phyloP scores from a whole-genome alignment of 2,888 invertebrate species.

The Allacma fusca region DNA sequence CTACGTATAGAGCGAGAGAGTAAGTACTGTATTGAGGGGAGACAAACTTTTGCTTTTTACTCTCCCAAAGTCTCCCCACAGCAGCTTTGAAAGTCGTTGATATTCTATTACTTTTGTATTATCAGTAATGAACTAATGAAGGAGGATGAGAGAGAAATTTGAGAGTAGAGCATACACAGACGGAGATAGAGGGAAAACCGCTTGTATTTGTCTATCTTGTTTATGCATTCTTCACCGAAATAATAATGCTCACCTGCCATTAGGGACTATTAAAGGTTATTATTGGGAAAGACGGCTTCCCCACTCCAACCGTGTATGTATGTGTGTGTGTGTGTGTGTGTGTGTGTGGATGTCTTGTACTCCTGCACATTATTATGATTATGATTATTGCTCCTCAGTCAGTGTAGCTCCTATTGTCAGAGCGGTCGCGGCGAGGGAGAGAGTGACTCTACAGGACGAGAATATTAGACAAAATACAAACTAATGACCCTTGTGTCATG shows the following conservation, averaged over 20 bases:
- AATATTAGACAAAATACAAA: not conserved
- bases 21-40: slow-evolving; percentile 2
- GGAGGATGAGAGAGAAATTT: slow-evolving; percentile 19
- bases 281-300: slow-evolving; percentile 19
- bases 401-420: not conserved
- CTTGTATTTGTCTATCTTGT: not conserved
- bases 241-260: slow-evolving; percentile 24
- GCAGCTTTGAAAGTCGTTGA: not conserved
- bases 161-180: slow-evolving; percentile 9
- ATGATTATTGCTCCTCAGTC: not conserved
- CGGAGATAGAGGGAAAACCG: not conserved
- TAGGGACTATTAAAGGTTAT: slow-evolving; percentile 39
- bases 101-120: slow-evolving; percentile 31
- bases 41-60: slow-evolving; percentile 2
- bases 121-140: slow-evolving; percentile 37
- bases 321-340: not conserved
- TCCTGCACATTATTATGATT: not conserved
- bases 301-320: not conserved
- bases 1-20: too few species aligned
- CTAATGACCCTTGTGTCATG: slow-evolving; percentile 13
- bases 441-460: not conserved
- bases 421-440: not conserved
- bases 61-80: not conserved
- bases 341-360: too few species aligned
- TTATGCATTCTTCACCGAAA: slow-evolving; percentile 13